Base-by-base conservation (phyloP, 2,113 vertebrate genomes). In the Indicator indicator region DNA sequence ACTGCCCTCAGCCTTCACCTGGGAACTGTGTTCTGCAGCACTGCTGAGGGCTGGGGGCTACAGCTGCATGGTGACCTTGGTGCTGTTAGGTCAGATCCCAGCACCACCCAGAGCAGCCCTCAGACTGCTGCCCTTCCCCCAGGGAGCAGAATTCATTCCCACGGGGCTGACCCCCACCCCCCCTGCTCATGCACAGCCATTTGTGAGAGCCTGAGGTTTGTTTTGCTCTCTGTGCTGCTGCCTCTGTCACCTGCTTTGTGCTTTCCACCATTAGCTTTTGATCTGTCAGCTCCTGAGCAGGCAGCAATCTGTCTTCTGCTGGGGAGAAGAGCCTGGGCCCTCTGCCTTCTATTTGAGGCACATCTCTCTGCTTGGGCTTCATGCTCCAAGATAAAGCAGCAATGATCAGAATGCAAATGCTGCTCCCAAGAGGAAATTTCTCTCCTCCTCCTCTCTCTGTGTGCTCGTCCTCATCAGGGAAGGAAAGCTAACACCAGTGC, bases 311-410 rank as follows among this genome's bases (percentile, higher is more conserved):
- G 42, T 20, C 33, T 71, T 48, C 65, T 92, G 88, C 88, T 48
- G 80, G 40, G 55, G 55, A 79, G 56, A 90, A 55, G 60, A 90
- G 60, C 63, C 48, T 3, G 17, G 65, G 88, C 58, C 36, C 73
- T 82, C 74, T 18, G 54, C 48, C 73, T 68, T 73, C 88, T 83
- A 9, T 83, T 52, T 80, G 92, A 64, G 38, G 86, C 88, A 33
- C 26, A 46, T 63, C 80, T 3, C 36, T 2, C 69, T 83, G 70
- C 72, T 36, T 52, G 54, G 65, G 72, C 81, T 72, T 40, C 60
- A 23, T 12, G 75, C 88, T 82, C 50, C 21, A 16, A 92, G 95
- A 77, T 59, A 80, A 91, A 87, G 59, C 82, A 93, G 88, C 88
- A 33, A 73, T 8, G 64, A 94, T 71, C 48, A 94, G 71, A 90